Conservation (phyloP, 2,113 vertebrate genomes). For the Coreoperca whiteheadi region DNA sequence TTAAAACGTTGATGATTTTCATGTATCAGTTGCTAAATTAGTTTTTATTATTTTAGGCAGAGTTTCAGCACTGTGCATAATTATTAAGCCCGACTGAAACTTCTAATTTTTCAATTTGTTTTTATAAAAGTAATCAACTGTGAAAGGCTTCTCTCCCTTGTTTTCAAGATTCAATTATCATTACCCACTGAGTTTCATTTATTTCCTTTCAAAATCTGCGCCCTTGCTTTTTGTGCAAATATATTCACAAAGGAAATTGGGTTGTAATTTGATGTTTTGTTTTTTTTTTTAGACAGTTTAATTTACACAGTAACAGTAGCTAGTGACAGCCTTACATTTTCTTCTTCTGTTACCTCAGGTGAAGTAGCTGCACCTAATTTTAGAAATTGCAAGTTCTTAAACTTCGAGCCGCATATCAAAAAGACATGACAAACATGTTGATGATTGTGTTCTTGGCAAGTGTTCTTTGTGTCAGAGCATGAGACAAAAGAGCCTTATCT, state of each 20-base stretch:
- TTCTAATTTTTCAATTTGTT: not conserved
- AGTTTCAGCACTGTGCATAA: not conserved
- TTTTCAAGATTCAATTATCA: constrained; percentile 3
- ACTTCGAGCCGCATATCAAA: not conserved
- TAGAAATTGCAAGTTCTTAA: not conserved
- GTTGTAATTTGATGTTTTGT: not conserved
- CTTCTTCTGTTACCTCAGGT: not conserved
- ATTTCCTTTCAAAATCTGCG: not conserved
- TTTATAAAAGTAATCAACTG: constrained; percentile 12
- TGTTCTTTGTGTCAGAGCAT: not conserved
- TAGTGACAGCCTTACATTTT: not conserved
- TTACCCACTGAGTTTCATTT: not conserved
- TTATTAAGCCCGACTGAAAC: not conserved
- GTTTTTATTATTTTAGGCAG: not conserved
- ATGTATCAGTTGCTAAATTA: not conserved
- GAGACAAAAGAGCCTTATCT: not conserved
- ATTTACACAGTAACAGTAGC: not conserved
- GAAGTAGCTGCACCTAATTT: not conserved
- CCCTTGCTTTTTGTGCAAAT: not conserved
- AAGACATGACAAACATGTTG: constrained; percentile 4
- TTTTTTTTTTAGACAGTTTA: not conserved
- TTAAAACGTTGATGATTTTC: not conserved
- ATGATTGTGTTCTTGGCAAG: not conserved
- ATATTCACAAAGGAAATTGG: not conserved
- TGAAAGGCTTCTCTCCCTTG: not conserved